A percentile compares a stretch with the other conserved stretches of the same genome.
Conservation (phyloP, 64 coral and sea anemone genomes). For the Montipora sp. region DNA sequence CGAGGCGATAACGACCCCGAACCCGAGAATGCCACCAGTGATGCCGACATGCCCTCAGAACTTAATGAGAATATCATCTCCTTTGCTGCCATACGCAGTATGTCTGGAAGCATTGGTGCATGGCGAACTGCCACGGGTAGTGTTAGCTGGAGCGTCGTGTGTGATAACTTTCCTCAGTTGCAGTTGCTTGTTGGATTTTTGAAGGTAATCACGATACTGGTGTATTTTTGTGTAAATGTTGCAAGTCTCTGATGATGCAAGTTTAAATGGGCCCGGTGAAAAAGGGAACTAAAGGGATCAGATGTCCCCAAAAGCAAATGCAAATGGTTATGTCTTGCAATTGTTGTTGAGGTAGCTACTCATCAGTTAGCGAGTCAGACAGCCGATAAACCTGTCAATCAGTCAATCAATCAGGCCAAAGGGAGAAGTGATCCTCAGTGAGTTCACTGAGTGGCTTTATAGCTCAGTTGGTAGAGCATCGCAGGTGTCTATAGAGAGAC, state of each 20-base stretch:
- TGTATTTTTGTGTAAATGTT: background rate
- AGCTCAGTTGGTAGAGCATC: too few species aligned
- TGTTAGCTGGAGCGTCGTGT: slow-evolving; percentile 77
- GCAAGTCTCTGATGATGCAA: background rate
- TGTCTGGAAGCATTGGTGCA: slow-evolving; percentile 77
- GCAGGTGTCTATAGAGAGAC: too few species aligned
- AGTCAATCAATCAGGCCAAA: too few species aligned
- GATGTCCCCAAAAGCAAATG: background rate
- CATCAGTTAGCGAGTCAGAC: too few species aligned
- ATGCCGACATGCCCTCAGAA: slow-evolving; percentile 76
- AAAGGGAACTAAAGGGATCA: background rate
- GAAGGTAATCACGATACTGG: slow-evolving; percentile 53
- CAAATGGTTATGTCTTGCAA: too few species aligned
- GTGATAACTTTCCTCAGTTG: slow-evolving; percentile 87
- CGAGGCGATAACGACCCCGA: slow-evolving; percentile 43
- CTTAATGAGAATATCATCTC: slow-evolving; percentile 60
- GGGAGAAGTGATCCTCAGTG: too few species aligned
- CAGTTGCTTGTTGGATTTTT: slow-evolving; percentile 82
- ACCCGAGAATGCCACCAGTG: slow-evolving; percentile 36
- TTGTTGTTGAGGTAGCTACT: too few species aligned
- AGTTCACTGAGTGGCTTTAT: too few species aligned
- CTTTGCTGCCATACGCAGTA: slow-evolving; percentile 77
- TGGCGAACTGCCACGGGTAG: slow-evolving; percentile 88
- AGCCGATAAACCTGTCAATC: too few species aligned
- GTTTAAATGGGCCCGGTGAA: background rate